A percentile compares a stretch with the other conserved stretches of the same genome.
Conservation (phyloP, 2,113 vertebrate species). For the Hystrix cristata region DNA sequence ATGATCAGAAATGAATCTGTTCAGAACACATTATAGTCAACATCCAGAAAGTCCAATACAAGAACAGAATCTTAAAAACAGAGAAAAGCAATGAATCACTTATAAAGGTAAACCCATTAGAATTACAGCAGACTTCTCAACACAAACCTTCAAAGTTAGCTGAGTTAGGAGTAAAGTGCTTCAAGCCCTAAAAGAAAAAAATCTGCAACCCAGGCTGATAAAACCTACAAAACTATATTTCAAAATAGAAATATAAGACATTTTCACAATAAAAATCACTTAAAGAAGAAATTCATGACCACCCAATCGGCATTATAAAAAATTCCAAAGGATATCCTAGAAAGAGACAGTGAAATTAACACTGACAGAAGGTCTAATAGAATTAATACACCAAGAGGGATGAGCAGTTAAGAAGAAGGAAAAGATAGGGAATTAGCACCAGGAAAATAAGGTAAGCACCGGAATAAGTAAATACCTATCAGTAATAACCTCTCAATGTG, state of each 20-base stretch:
- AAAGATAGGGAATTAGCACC: neutral
- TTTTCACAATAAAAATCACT: neutral
- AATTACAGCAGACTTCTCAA: neutral
- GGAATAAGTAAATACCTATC: neutral
- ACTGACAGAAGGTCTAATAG: neutral
- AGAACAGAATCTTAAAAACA: neutral
- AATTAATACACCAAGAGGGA: neutral
- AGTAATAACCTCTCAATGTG: neutral
- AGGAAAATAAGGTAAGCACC: neutral
- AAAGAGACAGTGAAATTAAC: neutral
- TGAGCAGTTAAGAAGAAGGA: neutral
- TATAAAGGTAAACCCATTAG: neutral
- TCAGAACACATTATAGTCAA: neutral
- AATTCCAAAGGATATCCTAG: neutral
- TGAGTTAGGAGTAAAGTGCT: neutral
- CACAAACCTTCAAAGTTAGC: neutral
- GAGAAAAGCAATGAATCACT: neutral
- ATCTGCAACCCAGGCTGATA: neutral
- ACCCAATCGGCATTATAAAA: neutral
- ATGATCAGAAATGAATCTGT: neutral
- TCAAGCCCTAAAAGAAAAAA: neutral
- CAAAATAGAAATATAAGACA: neutral
- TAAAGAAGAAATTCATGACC: neutral
- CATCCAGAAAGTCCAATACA: neutral
- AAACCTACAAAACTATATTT: neutral